A percentile compares a stretch with the other conserved stretches of the same genome.
These are phyloP conservation scores for Desmodus rotundus DNA, from an alignment of 2,113 vertebrate genomes.

Conservation along the genomic window DNA sequence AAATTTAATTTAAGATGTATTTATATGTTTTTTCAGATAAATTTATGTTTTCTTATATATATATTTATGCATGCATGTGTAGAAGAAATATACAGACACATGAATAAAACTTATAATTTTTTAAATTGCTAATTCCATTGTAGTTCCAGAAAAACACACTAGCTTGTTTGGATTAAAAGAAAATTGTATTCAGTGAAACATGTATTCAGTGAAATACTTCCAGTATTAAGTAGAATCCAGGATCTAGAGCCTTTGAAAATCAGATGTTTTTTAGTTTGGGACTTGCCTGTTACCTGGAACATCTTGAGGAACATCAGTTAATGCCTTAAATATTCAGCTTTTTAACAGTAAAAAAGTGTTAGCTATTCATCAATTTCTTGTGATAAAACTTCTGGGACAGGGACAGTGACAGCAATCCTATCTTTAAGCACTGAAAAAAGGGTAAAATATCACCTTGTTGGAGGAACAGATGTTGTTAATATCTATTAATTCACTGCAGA, in stretches of 20 bases:
- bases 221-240: neutral
- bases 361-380: neutral
- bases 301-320: neutral
- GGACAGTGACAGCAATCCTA: neutral
- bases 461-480: constrained; percentile 43
- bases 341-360: neutral
- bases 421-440: neutral
- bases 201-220: neutral
- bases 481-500: neutral
- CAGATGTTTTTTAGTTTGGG: neutral
- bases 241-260: neutral
- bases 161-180: neutral
- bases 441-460: neutral
- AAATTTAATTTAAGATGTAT: neutral
- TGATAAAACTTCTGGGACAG: neutral
- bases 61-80: neutral
- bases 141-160: neutral
- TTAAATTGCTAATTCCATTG: neutral
- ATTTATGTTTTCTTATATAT: neutral
- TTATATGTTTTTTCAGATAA: neutral
- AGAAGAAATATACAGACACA: neutral
- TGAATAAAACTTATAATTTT: neutral
- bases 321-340: neutral
- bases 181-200: neutral
- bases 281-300: neutral